A percentile compares a stretch with the other conserved stretches of the same genome.
phyloP scores from a whole-genome alignment of 1,140 invertebrate genomes.

The Brachionus angularis region DNA sequence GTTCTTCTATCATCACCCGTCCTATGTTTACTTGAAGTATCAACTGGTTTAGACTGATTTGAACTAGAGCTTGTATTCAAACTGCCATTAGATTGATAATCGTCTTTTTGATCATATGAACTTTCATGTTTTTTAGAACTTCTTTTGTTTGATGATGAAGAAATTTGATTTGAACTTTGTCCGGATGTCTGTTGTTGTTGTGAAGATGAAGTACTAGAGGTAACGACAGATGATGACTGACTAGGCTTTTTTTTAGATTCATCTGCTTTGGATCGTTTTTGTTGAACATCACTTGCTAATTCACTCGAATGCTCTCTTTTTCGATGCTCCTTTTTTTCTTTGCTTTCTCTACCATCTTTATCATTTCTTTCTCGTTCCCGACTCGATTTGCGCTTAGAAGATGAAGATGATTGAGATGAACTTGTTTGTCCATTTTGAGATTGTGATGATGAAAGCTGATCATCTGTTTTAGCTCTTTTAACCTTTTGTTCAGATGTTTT shows the following conservation, averaged over 20 bases:
- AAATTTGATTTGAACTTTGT: not conserved
- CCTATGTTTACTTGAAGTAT: too few species aligned
- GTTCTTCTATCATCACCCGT: too few species aligned
- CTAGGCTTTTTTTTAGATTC: slow-evolving; percentile 7
- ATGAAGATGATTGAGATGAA: too few species aligned
- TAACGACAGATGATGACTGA: not conserved
- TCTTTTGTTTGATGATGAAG: slow-evolving; percentile 6
- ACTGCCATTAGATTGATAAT: slow-evolving; percentile 2
- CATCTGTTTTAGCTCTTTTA: slow-evolving; percentile 22
- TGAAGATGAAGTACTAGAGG: slow-evolving; percentile 17
- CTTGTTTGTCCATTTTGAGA: too few species aligned
- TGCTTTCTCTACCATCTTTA: not conserved
- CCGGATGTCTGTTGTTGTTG: not conserved
- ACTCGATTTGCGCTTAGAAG: slow-evolving; percentile 15
- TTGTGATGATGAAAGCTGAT: too few species aligned
- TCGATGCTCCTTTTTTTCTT: slow-evolving; percentile 32
- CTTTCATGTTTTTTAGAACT: slow-evolving; percentile 33
- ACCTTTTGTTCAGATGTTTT: not conserved
- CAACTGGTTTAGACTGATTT: too few species aligned
- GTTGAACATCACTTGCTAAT: slow-evolving; percentile 6
- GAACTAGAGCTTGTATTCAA: too few species aligned
- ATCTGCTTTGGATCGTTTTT: slow-evolving; percentile 42
- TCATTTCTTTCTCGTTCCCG: slow-evolving; percentile 28
- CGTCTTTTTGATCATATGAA: not conserved
- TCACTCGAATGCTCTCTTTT: slow-evolving; percentile 39